Evolutionary conservation across 2,888 invertebrate species (phyloP), one percentile per base, ranked within the genome.

Genomic region (Oxycera nigricornis): DNA sequence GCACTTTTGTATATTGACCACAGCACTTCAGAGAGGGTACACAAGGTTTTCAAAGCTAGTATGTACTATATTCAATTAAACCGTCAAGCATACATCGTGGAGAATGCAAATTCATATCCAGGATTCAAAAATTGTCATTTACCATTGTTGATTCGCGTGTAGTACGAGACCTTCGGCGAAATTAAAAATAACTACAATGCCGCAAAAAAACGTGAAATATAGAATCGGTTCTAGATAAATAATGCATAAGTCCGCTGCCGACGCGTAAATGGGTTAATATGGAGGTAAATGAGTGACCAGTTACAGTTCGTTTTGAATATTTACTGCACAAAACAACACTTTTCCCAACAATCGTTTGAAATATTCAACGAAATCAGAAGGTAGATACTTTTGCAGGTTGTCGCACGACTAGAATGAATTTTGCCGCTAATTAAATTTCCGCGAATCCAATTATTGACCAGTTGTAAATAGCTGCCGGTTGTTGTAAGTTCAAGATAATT

Each of bases 1-100:
- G 24, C 52, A 55, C 2, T 22, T 55, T 55, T 20, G 52, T 22
- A 55, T 22, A 20, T 55, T 55, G 20, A 55, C 52, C 22, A 11
- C 2, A 24, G 22, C 2, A 20, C 24, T 7, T 20, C 22, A 55
- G 55, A 55, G 22, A 11, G 35, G 35, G n/a, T 7, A 11, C 46
- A n/a, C n/a, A 46, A 46, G 46, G 46, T 14, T 46, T 46, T 46
- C 46, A 46, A 46, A 7, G 14, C 11, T 7, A 6, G 11, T 35
- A 35, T 35, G 35, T 61, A 61, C 31, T 61, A 4, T 31, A 30
- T 61, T 30, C 61, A 61, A 61, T 61, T 30, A 61, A 61, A 31
- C 31, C 61, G 61, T 4, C 17, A 4, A 4, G 30, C 9, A n/a
- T 61, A 31, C 31, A 57, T 28, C 57, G 24, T 57, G 24, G 4